Conservation (phyloP, 1,140 invertebrate species). For the Apolygus lucorum region DNA sequence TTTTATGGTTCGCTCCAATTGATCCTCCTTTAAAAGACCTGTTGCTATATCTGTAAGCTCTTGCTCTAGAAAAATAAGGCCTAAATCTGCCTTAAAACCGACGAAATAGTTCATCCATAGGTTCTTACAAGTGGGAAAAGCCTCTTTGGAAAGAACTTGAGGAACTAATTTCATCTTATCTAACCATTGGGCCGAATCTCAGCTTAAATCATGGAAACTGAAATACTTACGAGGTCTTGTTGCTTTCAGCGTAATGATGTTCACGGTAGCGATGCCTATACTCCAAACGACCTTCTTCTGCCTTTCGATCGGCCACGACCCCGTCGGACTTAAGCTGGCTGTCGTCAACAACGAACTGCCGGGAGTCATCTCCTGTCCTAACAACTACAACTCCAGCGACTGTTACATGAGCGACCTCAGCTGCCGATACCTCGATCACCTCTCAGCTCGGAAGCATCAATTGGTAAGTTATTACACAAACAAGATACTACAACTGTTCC, state of each 20-base stretch:
- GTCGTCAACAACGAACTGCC: slow-evolving; percentile 76
- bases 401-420: slow-evolving; percentile 60
- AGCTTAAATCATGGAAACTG: too few species aligned
- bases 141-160: too few species aligned
- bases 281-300: slow-evolving; percentile 57
- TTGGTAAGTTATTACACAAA: slow-evolving; percentile 34
- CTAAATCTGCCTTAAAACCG: too few species aligned
- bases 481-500: too few species aligned
- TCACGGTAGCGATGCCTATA: slow-evolving; percentile 77
- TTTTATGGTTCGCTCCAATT: too few species aligned
- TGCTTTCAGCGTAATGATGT: slow-evolving; percentile 66
- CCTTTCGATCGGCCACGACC: slow-evolving; percentile 84
- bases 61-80: too few species aligned
- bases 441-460: slow-evolving; percentile 45
- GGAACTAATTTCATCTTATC: too few species aligned
- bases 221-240: background rate
- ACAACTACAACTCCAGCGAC: slow-evolving; percentile 33
- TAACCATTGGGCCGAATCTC: too few species aligned
- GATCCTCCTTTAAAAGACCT: too few species aligned
- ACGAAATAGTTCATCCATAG: too few species aligned
- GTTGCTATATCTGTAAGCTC: too few species aligned
- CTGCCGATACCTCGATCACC: slow-evolving; percentile 62
- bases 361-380: slow-evolving; percentile 35
- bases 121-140: too few species aligned
- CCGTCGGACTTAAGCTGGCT: slow-evolving; percentile 70